These are phyloP conservation scores for Carollia perspicillata DNA, from an alignment of 2,113 vertebrate genomes.

Conservation along the genomic window DNA sequence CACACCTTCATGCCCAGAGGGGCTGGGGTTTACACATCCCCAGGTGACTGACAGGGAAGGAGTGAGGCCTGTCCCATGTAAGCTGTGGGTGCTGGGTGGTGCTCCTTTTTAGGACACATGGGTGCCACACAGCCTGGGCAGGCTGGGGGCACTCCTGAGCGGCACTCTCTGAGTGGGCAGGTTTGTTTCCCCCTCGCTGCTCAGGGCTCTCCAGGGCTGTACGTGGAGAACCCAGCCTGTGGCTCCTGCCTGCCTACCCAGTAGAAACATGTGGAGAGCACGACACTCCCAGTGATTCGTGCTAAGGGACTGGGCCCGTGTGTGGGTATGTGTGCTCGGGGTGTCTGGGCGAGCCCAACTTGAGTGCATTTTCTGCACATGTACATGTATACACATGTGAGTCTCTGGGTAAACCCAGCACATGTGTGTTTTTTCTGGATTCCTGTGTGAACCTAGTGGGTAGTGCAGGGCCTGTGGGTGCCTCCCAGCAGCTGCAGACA, in stretches of 20 bases:
- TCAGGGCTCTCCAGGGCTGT: neutral
- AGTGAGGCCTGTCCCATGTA: no score
- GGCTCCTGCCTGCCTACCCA: neutral
- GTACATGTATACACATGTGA: neutral
- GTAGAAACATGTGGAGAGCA: rapidly evolving
- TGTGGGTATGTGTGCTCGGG: neutral
- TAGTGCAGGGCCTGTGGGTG: no score
- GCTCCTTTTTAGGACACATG: neutral
- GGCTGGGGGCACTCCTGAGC: neutral
- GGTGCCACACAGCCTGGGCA: no score
- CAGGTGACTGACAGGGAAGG: neutral
- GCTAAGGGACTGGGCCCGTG: neutral
- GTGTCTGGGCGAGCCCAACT: no score
- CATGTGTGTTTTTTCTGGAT: neutral
- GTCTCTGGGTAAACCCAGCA: neutral
- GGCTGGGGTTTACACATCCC: neutral
- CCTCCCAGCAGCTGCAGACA: neutral
- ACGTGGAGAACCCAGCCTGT: no score
- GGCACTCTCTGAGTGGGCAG: neutral
- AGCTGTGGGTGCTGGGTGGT: neutral
- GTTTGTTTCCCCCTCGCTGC: no score
- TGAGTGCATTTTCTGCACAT: neutral
- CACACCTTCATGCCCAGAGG: neutral
- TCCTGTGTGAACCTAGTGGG: neutral
- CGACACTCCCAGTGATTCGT: neutral